Percentiles rank a stretch among this genome's conserved stretches.
These are phyloP conservation scores for human (Homo sapiens) DNA, from an alignment of 2,113 vertebrate genomes.

Conservation along the genomic window DNA sequence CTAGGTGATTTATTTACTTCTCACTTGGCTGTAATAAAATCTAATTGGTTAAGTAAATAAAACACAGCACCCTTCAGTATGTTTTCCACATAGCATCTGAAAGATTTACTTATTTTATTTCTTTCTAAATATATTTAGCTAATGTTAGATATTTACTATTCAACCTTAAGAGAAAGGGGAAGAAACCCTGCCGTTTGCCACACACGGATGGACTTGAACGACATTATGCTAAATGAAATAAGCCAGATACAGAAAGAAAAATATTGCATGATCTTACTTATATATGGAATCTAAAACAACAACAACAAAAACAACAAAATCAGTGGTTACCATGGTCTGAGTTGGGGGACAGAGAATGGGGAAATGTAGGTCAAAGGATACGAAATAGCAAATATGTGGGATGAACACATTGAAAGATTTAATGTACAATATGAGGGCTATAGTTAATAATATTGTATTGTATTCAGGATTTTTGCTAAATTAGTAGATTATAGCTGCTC, in stretches of 20 bases:
- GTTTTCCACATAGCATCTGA: not conserved
- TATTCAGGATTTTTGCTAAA: not conserved
- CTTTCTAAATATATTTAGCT: not conserved
- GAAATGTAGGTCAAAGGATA: not conserved
- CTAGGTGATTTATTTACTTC: not conserved
- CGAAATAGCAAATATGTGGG: not conserved
- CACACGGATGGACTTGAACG: not conserved
- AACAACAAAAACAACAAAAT: not conserved
- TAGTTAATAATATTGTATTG: not conserved
- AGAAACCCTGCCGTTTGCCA: not conserved
- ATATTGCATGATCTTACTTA: not conserved
- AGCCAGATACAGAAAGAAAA: not conserved
- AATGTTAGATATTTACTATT: not conserved
- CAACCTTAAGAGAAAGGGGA: not conserved
- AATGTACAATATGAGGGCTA: not conserved
- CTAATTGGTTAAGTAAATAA: conserved; percentile 18
- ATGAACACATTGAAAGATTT: not conserved
- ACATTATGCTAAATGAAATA: not conserved
- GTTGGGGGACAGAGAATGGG: not conserved
- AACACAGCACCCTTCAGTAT: not conserved
- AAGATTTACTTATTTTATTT: not conserved
- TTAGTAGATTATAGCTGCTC: not conserved
- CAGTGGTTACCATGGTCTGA: not conserved
- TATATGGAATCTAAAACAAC: not conserved
- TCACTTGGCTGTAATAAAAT: not conserved